Evolutionary conservation across 2,888 invertebrate species (phyloP), one percentile per base, ranked within the genome.

Genomic region (Trissolcus japonicus): DNA sequence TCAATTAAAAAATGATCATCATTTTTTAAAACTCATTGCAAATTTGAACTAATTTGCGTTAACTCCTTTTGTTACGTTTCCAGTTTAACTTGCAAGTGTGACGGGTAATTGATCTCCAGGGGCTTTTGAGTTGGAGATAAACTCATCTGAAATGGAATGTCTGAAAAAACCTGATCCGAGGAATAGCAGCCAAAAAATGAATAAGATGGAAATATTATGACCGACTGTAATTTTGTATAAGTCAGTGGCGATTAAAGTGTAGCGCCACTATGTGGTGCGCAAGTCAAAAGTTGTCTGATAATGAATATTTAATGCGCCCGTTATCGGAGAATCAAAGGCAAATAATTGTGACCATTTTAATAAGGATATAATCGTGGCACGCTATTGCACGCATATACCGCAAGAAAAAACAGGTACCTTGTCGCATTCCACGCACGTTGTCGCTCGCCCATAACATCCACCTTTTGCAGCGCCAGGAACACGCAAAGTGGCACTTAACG

Each of bases 401-500:
- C 59, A 69, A 65, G 56, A 73, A 72, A 76, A 35, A 71, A 72
- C 71, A 62, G 76, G 71, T 76, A 72, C 67, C 66, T 72, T 72
- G 77, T 75, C 80, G 79, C 80, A 80, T 80, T 79, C 80, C 77
- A 69, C 61, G 76, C 79, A 76, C 63, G 75, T 79, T 79, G 79
- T 80, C 78, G 78, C 61, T 76, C 65, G 74, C 68, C 77, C 77
- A 69, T 76, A 76, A 76, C 68, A 72, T 76, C 67, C 78, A 69
- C 74, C 53, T 60, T 71, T 78, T 76, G 72, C 66, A 65, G 55
- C 56, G 59, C 62, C 66, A 57, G 75, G 72, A 76, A 74, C 79
- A 79, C 76, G 79, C 79, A 75, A 80, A 78, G 68, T 76, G 75
- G 79, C 75, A 80, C 77, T 80, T 79, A 78, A 75, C 72, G 79